phyloP scores from a whole-genome alignment of 2,113 vertebrate genomes.

The Onychostoma macrolepis region DNA sequence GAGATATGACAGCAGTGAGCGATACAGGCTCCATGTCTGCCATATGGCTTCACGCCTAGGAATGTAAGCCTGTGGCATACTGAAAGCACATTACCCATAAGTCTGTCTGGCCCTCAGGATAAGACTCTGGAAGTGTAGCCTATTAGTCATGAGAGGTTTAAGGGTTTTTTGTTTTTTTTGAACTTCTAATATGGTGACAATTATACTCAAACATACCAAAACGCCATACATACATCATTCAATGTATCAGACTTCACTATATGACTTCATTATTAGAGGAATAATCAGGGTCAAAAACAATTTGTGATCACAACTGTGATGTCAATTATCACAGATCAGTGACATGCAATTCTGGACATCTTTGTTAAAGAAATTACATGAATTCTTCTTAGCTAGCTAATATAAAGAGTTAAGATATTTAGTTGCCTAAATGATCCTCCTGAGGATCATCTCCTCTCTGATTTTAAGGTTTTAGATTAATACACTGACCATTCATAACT shows the following conservation, averaged over 20 bases:
- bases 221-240: not conserved
- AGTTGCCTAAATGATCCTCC: too few relatives aligned
- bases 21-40: not conserved
- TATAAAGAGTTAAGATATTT: not conserved
- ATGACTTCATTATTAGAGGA: not conserved
- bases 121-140: not conserved
- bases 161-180: not conserved
- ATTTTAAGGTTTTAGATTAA: not conserved
- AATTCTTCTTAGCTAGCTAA: too few relatives aligned
- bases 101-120: not conserved
- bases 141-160: not conserved
- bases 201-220: not conserved
- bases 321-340: not conserved
- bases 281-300: not conserved
- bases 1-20: slow-evolving; percentile 32
- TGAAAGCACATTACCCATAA: slow-evolving; percentile 18
- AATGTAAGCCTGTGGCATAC: not conserved
- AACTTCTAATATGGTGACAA: not conserved
- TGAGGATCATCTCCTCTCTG: too few relatives aligned
- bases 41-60: slow-evolving; percentile 8
- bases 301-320: too few relatives aligned
- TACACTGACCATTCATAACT: not conserved
- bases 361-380: too few relatives aligned
- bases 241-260: not conserved
- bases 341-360: too few relatives aligned